Percentiles rank a stretch among this genome's conserved stretches.
Evolutionary conservation across 2,888 invertebrate species (phyloP).

Genomic region (Siphlonurus alternatus): DNA sequence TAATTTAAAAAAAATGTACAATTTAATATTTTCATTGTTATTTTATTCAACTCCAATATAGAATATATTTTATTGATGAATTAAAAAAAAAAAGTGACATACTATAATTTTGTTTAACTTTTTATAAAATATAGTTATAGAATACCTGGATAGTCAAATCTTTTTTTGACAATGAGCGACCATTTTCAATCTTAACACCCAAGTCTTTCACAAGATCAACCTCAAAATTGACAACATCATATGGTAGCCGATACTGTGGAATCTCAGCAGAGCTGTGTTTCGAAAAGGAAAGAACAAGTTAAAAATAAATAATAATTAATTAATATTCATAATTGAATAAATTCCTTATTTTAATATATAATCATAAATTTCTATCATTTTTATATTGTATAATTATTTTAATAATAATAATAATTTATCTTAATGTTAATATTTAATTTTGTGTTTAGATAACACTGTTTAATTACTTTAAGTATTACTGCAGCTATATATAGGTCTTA

Average conservation of each 20-base stretch:
- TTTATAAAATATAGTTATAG: no score
- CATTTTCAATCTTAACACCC: conserved; percentile 73
- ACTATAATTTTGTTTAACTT: no score
- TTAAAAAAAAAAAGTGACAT: no score
- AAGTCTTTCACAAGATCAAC: conserved; percentile 78
- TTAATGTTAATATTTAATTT: no score
- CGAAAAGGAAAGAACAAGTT: conserved; percentile 18
- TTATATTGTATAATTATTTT: not conserved
- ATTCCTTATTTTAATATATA: not conserved
- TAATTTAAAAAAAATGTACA: no score
- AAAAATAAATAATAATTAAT: conserved; percentile 7
- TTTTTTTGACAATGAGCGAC: conserved; percentile 46
- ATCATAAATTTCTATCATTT: not conserved
- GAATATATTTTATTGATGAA: not conserved
- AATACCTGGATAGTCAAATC: conserved; percentile 62
- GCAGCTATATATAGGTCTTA: no score
- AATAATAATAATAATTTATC: no score
- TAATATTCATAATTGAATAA: not conserved
- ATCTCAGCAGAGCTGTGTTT: conserved; percentile 73
- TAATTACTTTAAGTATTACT: no score
- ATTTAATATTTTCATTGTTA: no score
- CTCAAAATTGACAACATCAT: conserved; percentile 84
- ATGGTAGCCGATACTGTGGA: conserved; percentile 91
- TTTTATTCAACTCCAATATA: not conserved
- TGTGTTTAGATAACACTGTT: no score